phyloP scores from a whole-genome alignment of 2,113 vertebrate species.

The Rattus rattus region DNA sequence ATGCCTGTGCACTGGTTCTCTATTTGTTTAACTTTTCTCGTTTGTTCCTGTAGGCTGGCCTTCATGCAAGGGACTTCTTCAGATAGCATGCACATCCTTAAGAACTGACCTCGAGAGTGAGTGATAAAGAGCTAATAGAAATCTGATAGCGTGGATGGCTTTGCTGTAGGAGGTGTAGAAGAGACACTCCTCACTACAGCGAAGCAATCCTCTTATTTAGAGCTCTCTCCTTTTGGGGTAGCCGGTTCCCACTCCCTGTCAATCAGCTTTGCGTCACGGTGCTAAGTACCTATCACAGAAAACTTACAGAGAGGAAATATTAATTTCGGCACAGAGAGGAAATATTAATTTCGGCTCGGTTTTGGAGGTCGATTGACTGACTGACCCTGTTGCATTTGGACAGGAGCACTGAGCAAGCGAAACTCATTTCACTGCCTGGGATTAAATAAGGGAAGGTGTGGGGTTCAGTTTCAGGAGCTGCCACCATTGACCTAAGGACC shows the following conservation, averaged over 20 bases:
- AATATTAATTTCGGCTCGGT: neutral
- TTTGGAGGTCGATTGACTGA: neutral
- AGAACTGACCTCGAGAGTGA: neutral
- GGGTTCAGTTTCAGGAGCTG: neutral
- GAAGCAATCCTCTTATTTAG: neutral
- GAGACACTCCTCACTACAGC: neutral
- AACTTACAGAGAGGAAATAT: neutral
- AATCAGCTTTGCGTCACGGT: neutral
- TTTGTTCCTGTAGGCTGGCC: neutral
- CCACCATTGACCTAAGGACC: neutral
- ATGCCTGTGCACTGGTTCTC: neutral
- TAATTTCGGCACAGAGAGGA: neutral
- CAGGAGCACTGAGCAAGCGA: neutral
- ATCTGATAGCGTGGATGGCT: neutral
- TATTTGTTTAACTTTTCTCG: neutral
- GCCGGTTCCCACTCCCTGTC: neutral
- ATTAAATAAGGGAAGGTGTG: neutral
- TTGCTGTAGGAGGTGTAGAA: neutral
- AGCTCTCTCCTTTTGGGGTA: neutral
- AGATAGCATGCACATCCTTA: neutral
- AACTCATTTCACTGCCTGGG: neutral
- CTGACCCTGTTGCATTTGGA: neutral
- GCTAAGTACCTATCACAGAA: neutral
- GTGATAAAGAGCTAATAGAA: neutral
- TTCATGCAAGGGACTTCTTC: slow-evolving; percentile 27